These are phyloP conservation scores for Antheraea pernyi DNA, from an alignment of 1,140 invertebrate genomes.

Conservation along the genomic window DNA sequence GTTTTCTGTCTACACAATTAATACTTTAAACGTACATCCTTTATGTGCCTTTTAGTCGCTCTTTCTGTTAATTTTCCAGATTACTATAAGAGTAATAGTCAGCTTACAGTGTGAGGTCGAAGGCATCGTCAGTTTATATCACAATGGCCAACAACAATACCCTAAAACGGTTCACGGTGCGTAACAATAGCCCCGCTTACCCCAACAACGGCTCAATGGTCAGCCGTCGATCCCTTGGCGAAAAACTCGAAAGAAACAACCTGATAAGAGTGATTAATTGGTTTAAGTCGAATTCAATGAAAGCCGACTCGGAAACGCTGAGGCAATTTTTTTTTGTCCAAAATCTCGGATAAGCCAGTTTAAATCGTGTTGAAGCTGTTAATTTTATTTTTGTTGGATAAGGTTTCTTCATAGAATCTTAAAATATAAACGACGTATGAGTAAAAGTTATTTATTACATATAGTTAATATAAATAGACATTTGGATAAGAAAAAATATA, in stretches of 20 bases:
- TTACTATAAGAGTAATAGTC: conserved; percentile 58
- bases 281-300: conserved; percentile 71
- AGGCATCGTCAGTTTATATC: conserved; percentile 54
- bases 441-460: not conserved
- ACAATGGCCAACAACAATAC: conserved; percentile 65
- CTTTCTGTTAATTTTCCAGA: conserved; percentile 9
- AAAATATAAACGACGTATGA: not conserved
- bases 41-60: not conserved
- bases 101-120: conserved; percentile 43
- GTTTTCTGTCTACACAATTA: too few species aligned
- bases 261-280: conserved; percentile 77
- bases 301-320: conserved; percentile 41
- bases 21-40: too few species aligned
- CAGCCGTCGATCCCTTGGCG: conserved; percentile 52
- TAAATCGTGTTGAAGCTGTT: conserved; percentile 34
- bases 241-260: conserved; percentile 63
- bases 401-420: not conserved
- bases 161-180: conserved; percentile 35
- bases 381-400: conserved; percentile 22
- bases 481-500: too few species aligned
- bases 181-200: conserved; percentile 59
- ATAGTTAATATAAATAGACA: too few species aligned
- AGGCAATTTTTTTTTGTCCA: conserved; percentile 32
- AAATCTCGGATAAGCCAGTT: conserved; percentile 36
- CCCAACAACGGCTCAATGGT: conserved; percentile 58